Conservation (phyloP, 2,113 vertebrate species). For the Alces alces region DNA sequence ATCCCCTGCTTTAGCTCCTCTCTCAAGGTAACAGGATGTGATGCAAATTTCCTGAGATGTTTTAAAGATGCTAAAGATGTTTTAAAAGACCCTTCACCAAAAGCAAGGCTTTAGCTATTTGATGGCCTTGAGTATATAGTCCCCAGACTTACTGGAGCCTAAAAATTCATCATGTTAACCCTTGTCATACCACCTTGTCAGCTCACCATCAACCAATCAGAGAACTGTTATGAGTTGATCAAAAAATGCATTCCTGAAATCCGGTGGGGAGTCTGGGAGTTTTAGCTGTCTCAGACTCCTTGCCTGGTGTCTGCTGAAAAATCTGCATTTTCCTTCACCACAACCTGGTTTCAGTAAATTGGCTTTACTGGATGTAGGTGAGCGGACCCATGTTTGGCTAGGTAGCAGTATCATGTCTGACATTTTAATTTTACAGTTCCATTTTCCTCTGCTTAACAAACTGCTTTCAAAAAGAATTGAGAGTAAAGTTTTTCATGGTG, state of each 20-base stretch:
- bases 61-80: background rate
- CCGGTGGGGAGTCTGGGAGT: background rate
- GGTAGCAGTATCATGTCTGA: conserved; percentile 35
- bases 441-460: conserved; percentile 61
- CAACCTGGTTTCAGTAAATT: background rate
- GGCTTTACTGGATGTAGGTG: background rate
- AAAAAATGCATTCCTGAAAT: background rate
- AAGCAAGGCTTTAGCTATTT: background rate
- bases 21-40: background rate
- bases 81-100: background rate
- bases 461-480: conserved; percentile 63
- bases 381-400: background rate
- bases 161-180: background rate
- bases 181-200: background rate
- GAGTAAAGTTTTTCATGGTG: conserved; percentile 71
- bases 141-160: background rate
- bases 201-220: background rate
- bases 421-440: conserved; percentile 27
- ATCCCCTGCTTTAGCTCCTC: background rate
- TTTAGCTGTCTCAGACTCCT: background rate
- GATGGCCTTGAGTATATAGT: background rate
- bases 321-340: background rate
- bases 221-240: background rate
- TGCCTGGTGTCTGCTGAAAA: background rate
- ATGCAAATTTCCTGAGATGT: background rate